Evolutionary conservation across 2,113 vertebrate species (phyloP).

Genomic region (Dryoscopus gambensis): DNA sequence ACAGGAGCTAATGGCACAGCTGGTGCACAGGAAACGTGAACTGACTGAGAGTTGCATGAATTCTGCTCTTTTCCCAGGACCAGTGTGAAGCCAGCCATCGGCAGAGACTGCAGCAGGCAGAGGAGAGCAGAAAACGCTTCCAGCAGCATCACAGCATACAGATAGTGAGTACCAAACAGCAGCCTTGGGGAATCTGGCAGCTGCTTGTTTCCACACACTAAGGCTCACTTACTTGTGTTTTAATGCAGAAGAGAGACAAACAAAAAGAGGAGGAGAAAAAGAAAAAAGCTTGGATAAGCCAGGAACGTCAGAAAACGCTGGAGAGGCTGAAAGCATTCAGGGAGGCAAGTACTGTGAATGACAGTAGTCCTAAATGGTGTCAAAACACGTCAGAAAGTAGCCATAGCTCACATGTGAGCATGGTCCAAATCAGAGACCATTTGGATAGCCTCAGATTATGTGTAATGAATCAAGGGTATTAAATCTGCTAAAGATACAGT

Average conservation of each 20-base stretch:
- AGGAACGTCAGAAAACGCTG: constrained; percentile 90
- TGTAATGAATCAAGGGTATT: neutral
- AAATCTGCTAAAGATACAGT: neutral
- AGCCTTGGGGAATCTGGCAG: neutral
- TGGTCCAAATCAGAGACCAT: neutral
- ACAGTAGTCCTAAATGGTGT: neutral
- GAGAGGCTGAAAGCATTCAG: constrained; percentile 87
- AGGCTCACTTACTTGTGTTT: constrained; percentile 21
- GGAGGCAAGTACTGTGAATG: constrained; percentile 75
- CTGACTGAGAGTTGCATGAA: neutral
- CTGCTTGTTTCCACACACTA: neutral
- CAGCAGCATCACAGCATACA: constrained; percentile 86
- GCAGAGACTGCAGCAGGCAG: constrained; percentile 73
- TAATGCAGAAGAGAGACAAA: constrained; percentile 87
- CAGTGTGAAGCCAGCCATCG: constrained; percentile 81
- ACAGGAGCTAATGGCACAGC: neutral
- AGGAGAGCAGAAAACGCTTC: constrained; percentile 69
- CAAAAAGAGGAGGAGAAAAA: constrained; percentile 85
- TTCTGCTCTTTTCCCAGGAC: constrained; percentile 77
- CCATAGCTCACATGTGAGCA: neutral
- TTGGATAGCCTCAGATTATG: neutral
- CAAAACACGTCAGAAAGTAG: neutral
- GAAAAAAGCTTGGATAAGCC: constrained; percentile 88
- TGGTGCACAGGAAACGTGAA: neutral
- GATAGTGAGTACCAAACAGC: constrained; percentile 77